Conservation (phyloP, 2,113 vertebrate species). For the Sisor rabdophorus region DNA sequence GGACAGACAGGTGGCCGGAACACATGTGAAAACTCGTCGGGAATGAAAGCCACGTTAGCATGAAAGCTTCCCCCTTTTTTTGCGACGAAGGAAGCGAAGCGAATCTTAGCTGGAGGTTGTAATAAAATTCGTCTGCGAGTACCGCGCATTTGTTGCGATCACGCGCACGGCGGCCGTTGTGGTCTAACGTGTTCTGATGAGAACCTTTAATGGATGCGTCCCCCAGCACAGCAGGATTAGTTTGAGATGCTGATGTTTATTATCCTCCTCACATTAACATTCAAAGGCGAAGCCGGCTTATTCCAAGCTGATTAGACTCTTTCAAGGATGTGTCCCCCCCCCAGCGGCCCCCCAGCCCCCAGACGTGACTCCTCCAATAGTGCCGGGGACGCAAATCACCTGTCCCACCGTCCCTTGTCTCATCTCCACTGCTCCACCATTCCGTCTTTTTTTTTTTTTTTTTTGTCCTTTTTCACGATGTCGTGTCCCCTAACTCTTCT, state of each 20-base stretch:
- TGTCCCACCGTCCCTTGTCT: slow-evolving; percentile 1
- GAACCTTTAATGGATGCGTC: slow-evolving; percentile 6
- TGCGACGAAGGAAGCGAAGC: too few relatives aligned
- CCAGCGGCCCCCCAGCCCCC: too few relatives aligned
- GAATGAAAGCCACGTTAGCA: too few relatives aligned
- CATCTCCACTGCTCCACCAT: neutral
- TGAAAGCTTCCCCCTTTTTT: neutral
- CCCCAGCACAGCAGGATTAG: slow-evolving; percentile 12
- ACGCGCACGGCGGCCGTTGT: neutral
- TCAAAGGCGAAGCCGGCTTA: slow-evolving; percentile 53
- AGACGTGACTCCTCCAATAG: neutral
- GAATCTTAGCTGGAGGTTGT: neutral
- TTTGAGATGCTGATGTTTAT: slow-evolving; percentile 30
- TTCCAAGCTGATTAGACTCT: slow-evolving; percentile 65
- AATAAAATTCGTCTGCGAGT: neutral
- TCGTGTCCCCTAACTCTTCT: neutral
- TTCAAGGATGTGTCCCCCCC: slow-evolving; percentile 65
- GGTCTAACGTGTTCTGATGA: neutral
- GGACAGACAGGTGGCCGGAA: too few relatives aligned
- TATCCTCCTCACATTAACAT: slow-evolving; percentile 61
- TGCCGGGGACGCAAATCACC: neutral
- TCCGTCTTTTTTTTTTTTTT: neutral
- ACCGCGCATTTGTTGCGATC: neutral
- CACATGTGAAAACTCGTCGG: too few relatives aligned
- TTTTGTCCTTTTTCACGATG: too few relatives aligned